Base-by-base conservation (phyloP, 2,113 vertebrate species). In the Oriolus oriolus region DNA sequence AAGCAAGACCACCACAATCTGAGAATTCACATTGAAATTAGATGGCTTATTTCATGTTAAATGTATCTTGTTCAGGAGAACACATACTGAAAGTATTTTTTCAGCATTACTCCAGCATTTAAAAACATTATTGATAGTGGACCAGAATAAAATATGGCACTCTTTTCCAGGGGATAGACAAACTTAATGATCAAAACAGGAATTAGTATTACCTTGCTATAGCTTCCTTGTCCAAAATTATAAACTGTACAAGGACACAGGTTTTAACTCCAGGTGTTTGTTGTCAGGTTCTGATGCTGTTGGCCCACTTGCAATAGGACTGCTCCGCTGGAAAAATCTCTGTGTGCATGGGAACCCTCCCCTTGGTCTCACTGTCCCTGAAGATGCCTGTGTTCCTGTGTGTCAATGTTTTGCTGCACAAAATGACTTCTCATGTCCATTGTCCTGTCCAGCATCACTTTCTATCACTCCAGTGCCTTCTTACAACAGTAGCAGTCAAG, bases 391-490 rank as follows among this genome's bases (percentile, higher is more conserved):
- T 81, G 92, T 94, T 95, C 98, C 98, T 0, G 97, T 97, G 89
- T 97, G 97, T 73, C 97, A 28, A 0, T 96, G 96, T 27, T 96
- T 98, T 65, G 90, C 97, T 13, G 37, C 96, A 28, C 93, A 86
- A 79, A 95, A 96, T 35, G 98, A 98, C 60, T 81, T 98, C 66
- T 97, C 97, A 4, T 98, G 98, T 63, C 98, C 98, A 5, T 92
- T 98, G 83, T 99, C 99, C 78, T 99, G 99, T 79, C 99, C 99
- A 24, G 98, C 99, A 19, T 99, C 99, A 1, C 97, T 99, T 83
- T 99, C 99, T 80, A 95, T 99, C 97, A 99, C 98, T 88, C 99
- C 99, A 42, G 97, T 99, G 98, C 98, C 98, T 98, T 98, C 98
- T 68, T 98, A 96, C 90, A 98, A 97, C 74, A 98, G 98, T 47